Conservation (phyloP, 2,888 invertebrate genomes). For the Stegana nigrithorax region DNA sequence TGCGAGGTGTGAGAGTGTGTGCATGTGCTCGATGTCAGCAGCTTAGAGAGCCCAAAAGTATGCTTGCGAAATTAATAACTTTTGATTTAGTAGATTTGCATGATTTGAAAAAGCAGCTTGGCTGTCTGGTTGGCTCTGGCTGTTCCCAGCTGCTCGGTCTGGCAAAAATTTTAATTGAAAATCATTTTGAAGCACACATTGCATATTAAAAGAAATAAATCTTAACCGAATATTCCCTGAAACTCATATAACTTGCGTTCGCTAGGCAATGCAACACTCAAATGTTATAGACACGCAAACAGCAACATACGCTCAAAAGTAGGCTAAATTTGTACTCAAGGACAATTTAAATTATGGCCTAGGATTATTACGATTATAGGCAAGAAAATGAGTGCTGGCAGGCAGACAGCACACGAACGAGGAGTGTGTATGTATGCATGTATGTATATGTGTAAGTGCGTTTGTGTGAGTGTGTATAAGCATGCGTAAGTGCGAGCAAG, state of each 20-base stretch:
- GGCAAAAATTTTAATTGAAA: not conserved
- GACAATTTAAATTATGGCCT: slow-evolving; percentile 10
- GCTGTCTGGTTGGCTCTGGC: no score
- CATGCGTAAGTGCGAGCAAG: not conserved
- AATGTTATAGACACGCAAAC: not conserved
- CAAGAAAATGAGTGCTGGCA: no score
- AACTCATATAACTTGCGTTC: not conserved
- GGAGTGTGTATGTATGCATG: no score
- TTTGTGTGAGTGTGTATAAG: no score
- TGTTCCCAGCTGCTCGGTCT: not conserved
- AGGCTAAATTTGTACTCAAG: slow-evolving; percentile 3
- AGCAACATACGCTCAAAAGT: not conserved
- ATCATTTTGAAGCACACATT: not conserved
- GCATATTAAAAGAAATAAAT: not conserved
- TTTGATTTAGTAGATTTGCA: no score
- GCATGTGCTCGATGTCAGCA: no score
- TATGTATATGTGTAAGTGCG: no score
- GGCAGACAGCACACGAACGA: not conserved
- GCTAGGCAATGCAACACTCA: not conserved
- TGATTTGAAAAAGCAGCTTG: no score
- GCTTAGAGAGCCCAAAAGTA: no score
- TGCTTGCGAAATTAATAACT: no score
- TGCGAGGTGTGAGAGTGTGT: no score
- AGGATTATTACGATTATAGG: slow-evolving; percentile 10
- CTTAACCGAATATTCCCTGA: not conserved